These are phyloP conservation scores for Agapostemon virescens DNA, from an alignment of 2,888 invertebrate species.

Conservation along the genomic window DNA sequence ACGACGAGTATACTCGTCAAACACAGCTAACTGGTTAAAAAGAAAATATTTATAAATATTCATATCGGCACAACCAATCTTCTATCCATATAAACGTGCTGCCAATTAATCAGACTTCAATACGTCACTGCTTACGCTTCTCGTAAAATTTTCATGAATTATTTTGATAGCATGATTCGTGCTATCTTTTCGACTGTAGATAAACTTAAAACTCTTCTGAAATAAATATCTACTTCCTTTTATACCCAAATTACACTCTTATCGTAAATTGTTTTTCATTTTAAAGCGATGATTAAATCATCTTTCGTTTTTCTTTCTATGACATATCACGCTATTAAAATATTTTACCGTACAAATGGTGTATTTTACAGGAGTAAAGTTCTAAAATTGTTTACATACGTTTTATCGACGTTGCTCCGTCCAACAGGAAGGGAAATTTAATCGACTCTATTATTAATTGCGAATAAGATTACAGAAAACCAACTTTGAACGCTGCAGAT, in stretches of 20 bases:
- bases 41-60: neutral
- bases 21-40: no score
- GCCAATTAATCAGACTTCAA: neutral
- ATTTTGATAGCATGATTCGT: neutral
- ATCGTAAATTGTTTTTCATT: neutral
- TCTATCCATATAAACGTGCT: neutral
- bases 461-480: neutral
- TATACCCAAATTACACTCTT: neutral
- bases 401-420: neutral
- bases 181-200: neutral
- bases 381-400: neutral
- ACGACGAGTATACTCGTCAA: no score
- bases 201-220: no score
- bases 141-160: neutral
- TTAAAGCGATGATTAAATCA: neutral
- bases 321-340: neutral
- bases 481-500: neutral
- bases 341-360: neutral
- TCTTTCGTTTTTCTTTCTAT: neutral
- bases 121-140: neutral
- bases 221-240: no score
- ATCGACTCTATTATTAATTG: neutral
- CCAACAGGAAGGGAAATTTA: no score
- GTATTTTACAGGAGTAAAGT: neutral
- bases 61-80: neutral